These are phyloP conservation scores for Micrasema minimum DNA, from an alignment of 1,140 invertebrate species.

Conservation along the genomic window DNA sequence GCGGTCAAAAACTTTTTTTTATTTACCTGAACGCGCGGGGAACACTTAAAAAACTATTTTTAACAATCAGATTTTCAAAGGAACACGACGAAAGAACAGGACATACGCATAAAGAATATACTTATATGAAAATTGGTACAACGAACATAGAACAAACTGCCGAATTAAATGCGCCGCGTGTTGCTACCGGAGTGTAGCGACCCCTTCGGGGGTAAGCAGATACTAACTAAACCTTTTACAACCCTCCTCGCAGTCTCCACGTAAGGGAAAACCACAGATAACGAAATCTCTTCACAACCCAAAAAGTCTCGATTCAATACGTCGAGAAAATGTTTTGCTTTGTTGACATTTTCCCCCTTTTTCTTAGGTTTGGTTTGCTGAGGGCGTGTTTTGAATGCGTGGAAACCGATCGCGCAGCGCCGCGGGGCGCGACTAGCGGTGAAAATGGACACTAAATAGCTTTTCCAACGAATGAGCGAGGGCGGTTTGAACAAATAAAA, in stretches of 20 bases:
- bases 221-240: slow-evolving; percentile 8
- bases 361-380: background rate
- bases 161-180: slow-evolving; percentile 38
- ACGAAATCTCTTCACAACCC: background rate
- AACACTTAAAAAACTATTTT: slow-evolving; percentile 20
- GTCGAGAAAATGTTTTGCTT: too few relatives aligned
- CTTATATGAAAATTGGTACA: slow-evolving; percentile 28
- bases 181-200: slow-evolving; percentile 33
- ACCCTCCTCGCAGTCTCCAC: background rate
- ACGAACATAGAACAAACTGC: slow-evolving; percentile 38
- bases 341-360: background rate
- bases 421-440: slow-evolving; percentile 35
- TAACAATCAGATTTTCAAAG: slow-evolving; percentile 23
- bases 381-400: background rate
- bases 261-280: background rate
- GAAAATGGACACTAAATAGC: slow-evolving; percentile 34
- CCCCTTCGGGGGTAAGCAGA: slow-evolving; percentile 36
- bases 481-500: slow-evolving; percentile 1
- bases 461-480: slow-evolving; percentile 29
- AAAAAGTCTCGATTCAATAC: background rate
- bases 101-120: slow-evolving; percentile 21
- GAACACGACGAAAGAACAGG: slow-evolving; percentile 33
- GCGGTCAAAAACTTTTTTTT: slow-evolving; percentile 35
- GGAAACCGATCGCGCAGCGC: slow-evolving; percentile 9
- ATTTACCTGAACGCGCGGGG: slow-evolving; percentile 31